Evolutionary conservation across 2,113 vertebrate genomes (phyloP), one percentile per base, ranked within the genome.

Genomic region (Ceyx cyanopectus): DNA sequence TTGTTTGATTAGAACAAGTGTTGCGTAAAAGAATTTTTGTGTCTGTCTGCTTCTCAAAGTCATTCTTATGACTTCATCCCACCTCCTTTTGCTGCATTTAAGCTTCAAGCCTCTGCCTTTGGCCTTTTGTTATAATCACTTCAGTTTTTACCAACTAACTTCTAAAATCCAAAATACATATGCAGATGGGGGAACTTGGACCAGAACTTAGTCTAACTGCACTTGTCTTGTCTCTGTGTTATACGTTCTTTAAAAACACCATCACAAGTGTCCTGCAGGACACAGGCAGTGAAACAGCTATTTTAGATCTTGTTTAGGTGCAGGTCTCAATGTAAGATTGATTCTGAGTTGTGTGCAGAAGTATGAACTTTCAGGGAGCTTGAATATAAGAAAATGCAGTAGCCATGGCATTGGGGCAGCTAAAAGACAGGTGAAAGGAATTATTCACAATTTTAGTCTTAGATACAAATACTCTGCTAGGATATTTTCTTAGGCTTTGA

Each of bases 341-440:
- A 37, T 57, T 58, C 57, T 51, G 45, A 34, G 27, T 30, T 30
- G 17, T 37, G 14, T 53, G 29, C 70, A 41, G 53, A 77, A n/a
- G 21, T 45, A 34, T 13, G 27, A 80, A 61, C 46, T 20, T 66
- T 5, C 14, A 23, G 40, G 45, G 30, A 75, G n/a, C 21, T 22
- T 43, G 29, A 19, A 41, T 0, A 0, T 29, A 3, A 57, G 46
- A 68, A 73, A 67, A 26, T 12, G 16, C 45, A 23, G 34, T 56
- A 26, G 18, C 51, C 1, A 1, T 43, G 50, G 82, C 15, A 37
- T 1, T 32, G 45, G 30, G 32, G 68, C 48, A 66, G 32, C 51
- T 54, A 19, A 43, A 69, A 32, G 1, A 4, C 69, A 60, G 29
- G 18, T 34, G 40, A 34, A 61, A 54, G 23, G 27, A 76, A 23